These are phyloP conservation scores for Tor tambroides DNA, from an alignment of 2,113 vertebrate species.

Conservation along the genomic window DNA sequence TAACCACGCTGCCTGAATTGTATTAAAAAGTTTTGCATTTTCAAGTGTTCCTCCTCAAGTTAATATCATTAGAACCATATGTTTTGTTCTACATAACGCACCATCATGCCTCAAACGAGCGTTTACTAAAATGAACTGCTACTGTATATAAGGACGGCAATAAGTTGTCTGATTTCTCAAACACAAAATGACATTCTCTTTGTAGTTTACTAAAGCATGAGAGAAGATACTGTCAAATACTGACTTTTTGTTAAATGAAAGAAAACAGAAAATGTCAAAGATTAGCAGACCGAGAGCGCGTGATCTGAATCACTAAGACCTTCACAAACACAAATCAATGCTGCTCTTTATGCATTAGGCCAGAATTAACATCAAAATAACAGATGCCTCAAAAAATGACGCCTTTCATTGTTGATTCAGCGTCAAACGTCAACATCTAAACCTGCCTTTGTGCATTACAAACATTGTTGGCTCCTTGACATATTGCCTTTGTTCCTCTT, in stretches of 20 bases:
- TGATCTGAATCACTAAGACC: too few relatives aligned
- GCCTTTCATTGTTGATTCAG: neutral
- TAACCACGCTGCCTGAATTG: too few relatives aligned
- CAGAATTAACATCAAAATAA: neutral
- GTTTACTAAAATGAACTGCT: neutral
- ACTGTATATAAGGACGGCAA: too few relatives aligned
- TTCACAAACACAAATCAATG: neutral
- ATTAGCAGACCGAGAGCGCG: neutral
- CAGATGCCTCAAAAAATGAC: neutral
- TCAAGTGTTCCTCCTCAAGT: too few relatives aligned
- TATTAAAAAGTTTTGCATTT: too few relatives aligned
- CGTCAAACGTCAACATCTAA: neutral
- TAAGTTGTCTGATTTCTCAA: too few relatives aligned
- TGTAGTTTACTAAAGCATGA: too few relatives aligned
- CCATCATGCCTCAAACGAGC: neutral
- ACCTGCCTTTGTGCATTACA: neutral
- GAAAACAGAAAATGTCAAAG: neutral
- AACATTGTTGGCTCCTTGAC: neutral
- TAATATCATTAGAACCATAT: too few relatives aligned
- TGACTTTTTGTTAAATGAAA: neutral
- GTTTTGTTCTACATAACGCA: too few relatives aligned
- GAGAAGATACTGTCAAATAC: neutral
- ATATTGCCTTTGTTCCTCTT: neutral
- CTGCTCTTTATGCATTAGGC: neutral
- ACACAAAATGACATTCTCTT: too few relatives aligned